Evolutionary conservation across 2,888 invertebrate genomes (phyloP), one percentile per base, ranked within the genome.

Genomic region (Dryadula phaetusa): DNA sequence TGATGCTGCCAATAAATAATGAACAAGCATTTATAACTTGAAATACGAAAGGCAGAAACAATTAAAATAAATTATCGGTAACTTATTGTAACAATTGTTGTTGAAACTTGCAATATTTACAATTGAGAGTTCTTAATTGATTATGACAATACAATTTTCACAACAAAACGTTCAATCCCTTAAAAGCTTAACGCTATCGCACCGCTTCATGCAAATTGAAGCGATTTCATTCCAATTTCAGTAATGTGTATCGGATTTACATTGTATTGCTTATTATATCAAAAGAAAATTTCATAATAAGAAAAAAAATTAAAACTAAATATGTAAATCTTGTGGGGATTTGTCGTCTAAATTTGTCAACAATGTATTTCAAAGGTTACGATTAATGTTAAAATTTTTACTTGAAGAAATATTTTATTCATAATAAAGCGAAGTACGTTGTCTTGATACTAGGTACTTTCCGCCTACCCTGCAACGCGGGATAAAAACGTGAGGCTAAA

Each of bases 171-270:
- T 53, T 52, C 62, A 66, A 66, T 66, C 62, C 66, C 42, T 62
- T 66, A 46, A 66, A 66, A 69, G 66, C 63, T 22, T 44, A 56
- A 69, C 60, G 46, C 54, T 65, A 65, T 70, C 56, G 56, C 63
- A 32, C 44, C 56, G 40, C 53, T 61, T 68, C 42, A 63, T 53
- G 61, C 61, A 63, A 69, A 69, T 70, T 70, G 67, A 62, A 70
- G 40, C 70, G 64, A 70, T 71, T 69, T 71, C 60, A 67, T 69
- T 64, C 60, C 72, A 72, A 72, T 72, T 67, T 58, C 70, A 67
- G 69, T 69, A 70, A 69, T 67, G 68, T 69, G 61, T 66, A 60
- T 64, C 66, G 64, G 42, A 69, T 64, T 69, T 69, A 46, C 69
- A 70, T 69, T 49, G 40, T 64, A 69, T 66, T 54, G 62, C 67